Conservation (phyloP, 1,140 invertebrate species). For the Diorhabda sublineata region DNA sequence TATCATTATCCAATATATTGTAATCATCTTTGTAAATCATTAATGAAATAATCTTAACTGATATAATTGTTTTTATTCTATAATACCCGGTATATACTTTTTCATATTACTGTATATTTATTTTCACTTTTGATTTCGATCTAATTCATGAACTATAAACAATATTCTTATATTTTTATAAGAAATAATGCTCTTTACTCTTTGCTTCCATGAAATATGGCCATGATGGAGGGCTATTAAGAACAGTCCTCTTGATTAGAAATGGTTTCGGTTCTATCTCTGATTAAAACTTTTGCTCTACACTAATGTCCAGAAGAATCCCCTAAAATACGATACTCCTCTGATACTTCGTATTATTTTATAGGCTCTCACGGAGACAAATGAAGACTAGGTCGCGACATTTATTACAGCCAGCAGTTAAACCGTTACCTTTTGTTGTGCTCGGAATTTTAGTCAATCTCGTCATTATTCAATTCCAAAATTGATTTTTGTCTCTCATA, state of each 20-base stretch:
- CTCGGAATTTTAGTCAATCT: too few species aligned
- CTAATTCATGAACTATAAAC: too few species aligned
- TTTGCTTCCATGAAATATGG: conserved; percentile 13
- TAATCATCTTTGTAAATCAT: too few species aligned
- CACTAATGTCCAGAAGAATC: conserved; percentile 28
- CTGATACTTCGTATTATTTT: conserved; percentile 29
- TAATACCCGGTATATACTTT: too few species aligned
- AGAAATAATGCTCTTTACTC: not conserved
- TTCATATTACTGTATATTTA: too few species aligned
- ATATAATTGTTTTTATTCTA: too few species aligned
- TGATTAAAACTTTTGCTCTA: conserved; percentile 25
- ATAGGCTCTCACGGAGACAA: conserved; percentile 28
- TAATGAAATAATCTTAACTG: too few species aligned
- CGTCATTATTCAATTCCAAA: too few species aligned
- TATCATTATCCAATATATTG: too few species aligned
- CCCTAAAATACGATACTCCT: conserved; percentile 23
- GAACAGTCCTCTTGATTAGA: conserved; percentile 27
- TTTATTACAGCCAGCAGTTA: conserved; percentile 21
- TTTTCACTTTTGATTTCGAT: too few species aligned
- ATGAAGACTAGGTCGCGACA: conserved; percentile 30
- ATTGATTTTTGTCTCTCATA: too few species aligned
- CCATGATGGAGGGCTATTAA: conserved; percentile 12
- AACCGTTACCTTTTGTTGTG: not conserved
- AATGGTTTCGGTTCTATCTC: conserved; percentile 20
- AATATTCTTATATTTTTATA: too few species aligned